Evolutionary conservation across 2,888 invertebrate species (phyloP).

Genomic region (Nomada flava): DNA sequence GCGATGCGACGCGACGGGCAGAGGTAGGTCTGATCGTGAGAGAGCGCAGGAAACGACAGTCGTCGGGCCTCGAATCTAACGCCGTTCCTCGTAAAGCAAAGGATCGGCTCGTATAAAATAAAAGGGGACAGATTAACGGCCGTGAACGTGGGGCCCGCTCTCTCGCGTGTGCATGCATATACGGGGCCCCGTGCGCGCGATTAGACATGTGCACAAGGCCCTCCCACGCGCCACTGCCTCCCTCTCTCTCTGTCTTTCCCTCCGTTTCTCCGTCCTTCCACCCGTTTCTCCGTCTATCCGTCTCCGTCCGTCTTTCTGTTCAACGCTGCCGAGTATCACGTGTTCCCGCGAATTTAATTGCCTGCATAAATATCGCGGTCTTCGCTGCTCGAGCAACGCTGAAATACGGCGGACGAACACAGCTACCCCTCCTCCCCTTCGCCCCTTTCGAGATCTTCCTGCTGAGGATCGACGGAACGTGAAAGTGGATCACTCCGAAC

Average conservation of each 20-base stretch:
- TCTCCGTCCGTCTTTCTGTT: slow-evolving; percentile 12
- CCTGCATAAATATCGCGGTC: slow-evolving; percentile 78
- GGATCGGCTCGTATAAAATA: slow-evolving; percentile 73
- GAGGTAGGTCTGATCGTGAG: slow-evolving; percentile 22
- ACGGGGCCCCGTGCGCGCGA: slow-evolving; percentile 49
- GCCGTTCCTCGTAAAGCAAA: slow-evolving; percentile 72
- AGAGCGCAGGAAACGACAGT: slow-evolving; percentile 60
- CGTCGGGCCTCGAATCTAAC: slow-evolving; percentile 62
- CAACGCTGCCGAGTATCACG: slow-evolving; percentile 57
- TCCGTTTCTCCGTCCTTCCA: not conserved
- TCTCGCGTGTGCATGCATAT: slow-evolving; percentile 47
- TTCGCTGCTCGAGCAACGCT: slow-evolving; percentile 33
- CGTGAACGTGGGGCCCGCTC: slow-evolving; percentile 50
- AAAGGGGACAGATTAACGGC: slow-evolving; percentile 73
- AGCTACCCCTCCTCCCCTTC: not conserved
- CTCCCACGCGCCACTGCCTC: slow-evolving; percentile 57
- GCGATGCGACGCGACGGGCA: not conserved
- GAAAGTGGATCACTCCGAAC: slow-evolving; percentile 10
- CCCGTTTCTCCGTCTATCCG: not conserved
- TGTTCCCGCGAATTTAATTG: slow-evolving; percentile 79
- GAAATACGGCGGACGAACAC: slow-evolving; percentile 44
- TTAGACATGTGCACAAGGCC: slow-evolving; percentile 50
- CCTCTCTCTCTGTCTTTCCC: not conserved
- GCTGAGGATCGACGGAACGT: not conserved
- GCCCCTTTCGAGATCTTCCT: not conserved